phyloP scores from a whole-genome alignment of 2,113 vertebrate species.

The Cyprinodon tularosa region DNA sequence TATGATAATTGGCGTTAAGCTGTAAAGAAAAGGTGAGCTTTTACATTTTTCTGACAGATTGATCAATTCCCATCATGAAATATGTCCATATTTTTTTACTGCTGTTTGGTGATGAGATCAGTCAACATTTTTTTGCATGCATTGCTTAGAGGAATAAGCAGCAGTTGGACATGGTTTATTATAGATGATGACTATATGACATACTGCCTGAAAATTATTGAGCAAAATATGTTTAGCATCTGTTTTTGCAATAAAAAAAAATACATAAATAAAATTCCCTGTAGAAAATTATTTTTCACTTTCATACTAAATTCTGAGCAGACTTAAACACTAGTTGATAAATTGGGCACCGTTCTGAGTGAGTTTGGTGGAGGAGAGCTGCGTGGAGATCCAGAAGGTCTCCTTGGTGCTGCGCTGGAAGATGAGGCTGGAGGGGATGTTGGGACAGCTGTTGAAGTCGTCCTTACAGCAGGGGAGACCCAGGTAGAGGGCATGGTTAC shows the following conservation, averaged over 20 bases:
- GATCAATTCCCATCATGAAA: too few species aligned
- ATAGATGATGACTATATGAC: too few species aligned
- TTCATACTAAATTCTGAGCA: too few species aligned
- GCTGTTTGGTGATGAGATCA: not conserved
- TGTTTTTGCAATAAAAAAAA: too few species aligned
- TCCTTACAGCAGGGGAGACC: constrained; percentile 97
- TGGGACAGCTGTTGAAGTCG: constrained; percentile 92
- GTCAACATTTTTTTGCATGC: not conserved
- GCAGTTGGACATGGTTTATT: too few species aligned
- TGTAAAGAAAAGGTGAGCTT: not conserved
- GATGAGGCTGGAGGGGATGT: constrained; percentile 92
- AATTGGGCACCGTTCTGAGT: constrained; percentile 90
- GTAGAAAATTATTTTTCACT: too few species aligned
- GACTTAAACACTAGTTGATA: not conserved
- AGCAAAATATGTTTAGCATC: too few species aligned
- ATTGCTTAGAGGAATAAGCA: not conserved
- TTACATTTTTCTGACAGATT: not conserved
- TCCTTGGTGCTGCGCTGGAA: constrained; percentile 98
- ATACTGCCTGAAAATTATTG: too few species aligned
- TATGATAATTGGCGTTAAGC: too few species aligned
- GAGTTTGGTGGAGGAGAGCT: constrained; percentile 97
- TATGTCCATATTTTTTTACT: not conserved
- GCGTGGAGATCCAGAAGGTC: constrained; percentile 93
- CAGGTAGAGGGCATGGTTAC: constrained; percentile 95
- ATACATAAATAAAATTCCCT: too few species aligned